Evolutionary conservation across 2,797 vertebrate genomes (phyloP).

Genomic region (Heteromormyrus szaboi): DNA sequence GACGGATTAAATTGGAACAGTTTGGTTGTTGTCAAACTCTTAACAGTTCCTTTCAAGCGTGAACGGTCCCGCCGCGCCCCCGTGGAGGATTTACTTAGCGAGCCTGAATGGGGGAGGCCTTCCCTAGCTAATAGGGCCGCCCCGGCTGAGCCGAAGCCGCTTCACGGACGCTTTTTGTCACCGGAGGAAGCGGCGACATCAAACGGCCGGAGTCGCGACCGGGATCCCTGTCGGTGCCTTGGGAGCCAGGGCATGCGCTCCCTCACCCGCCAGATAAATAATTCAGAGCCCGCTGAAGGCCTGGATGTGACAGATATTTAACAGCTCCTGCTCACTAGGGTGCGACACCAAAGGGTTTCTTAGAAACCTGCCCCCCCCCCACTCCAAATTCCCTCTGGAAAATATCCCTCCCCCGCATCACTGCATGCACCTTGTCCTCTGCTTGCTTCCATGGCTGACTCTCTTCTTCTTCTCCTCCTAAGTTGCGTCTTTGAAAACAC

Average conservation of each 20-base stretch:
- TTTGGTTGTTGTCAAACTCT: conserved; percentile 83
- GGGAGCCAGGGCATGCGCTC: conserved; percentile 40
- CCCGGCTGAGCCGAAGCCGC: conserved; percentile 70
- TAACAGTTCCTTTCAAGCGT: conserved; percentile 81
- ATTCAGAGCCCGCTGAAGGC: conserved; percentile 56
- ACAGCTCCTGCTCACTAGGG: conserved; percentile 52
- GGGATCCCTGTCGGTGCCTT: conserved; percentile 48
- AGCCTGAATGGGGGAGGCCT: conserved; percentile 73
- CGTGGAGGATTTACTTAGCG: conserved; percentile 70
- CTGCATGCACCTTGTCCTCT: not conserved
- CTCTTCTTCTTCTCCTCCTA: not conserved
- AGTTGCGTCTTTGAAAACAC: conserved; percentile 15
- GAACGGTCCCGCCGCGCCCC: conserved; percentile 63
- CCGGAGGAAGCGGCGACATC: conserved; percentile 71
- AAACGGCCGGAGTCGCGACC: conserved; percentile 57
- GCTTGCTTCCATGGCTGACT: not conserved
- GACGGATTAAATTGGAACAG: conserved; percentile 80
- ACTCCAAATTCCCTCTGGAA: conserved; percentile 14
- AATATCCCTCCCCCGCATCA: not conserved
- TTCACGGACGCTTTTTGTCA: conserved; percentile 71
- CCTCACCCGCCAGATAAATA: conserved; percentile 65
- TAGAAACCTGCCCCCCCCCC: conserved; percentile 26
- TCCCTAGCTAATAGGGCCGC: conserved; percentile 73
- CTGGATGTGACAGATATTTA: conserved; percentile 54
- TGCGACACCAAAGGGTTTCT: conserved; percentile 44